Percentiles rank a stretch among this genome's conserved stretches.
Conservation (phyloP, 2,113 vertebrate genomes). For the Plectropomus leopardus region DNA sequence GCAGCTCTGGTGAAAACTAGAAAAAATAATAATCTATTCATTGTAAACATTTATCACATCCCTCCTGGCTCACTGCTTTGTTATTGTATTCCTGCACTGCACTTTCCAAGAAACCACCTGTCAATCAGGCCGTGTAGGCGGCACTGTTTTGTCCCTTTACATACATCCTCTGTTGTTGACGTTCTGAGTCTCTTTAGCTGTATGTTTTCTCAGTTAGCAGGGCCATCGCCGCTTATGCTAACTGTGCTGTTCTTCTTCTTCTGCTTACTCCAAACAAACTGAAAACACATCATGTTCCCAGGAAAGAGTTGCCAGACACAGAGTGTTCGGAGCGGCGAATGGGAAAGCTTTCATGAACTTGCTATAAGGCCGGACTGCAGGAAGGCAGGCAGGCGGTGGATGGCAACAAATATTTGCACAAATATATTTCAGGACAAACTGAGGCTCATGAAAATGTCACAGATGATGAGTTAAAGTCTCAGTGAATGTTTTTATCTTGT, state of each 20-base stretch:
- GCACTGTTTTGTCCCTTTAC: constrained; percentile 39
- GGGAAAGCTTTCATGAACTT: constrained; percentile 6
- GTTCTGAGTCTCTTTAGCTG: constrained; percentile 22
- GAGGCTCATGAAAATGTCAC: background rate
- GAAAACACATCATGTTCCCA: constrained; percentile 36
- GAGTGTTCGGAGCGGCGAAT: background rate
- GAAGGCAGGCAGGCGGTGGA: background rate
- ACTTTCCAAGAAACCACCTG: constrained; percentile 39
- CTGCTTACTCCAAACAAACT: constrained; percentile 35
- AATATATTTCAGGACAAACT: background rate
- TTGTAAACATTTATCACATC: background rate
- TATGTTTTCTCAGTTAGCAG: background rate
- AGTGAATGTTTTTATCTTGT: background rate
- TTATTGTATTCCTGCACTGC: constrained; percentile 31
- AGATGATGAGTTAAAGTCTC: background rate
- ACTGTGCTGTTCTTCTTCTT: constrained; percentile 14
- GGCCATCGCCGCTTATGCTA: constrained; percentile 4
- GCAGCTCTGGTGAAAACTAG: background rate
- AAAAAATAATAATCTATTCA: constrained; percentile 22
- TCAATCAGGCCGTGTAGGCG: constrained; percentile 57
- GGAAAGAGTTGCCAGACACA: constrained; percentile 8
- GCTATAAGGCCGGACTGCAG: background rate
- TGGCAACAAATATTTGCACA: constrained; percentile 19
- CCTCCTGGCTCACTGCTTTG: constrained; percentile 6
- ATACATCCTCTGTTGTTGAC: constrained; percentile 35